Evolutionary conservation across 1,140 invertebrate species (phyloP), one percentile per base, ranked within the genome.

Genomic region (Apis cerana): DNA sequence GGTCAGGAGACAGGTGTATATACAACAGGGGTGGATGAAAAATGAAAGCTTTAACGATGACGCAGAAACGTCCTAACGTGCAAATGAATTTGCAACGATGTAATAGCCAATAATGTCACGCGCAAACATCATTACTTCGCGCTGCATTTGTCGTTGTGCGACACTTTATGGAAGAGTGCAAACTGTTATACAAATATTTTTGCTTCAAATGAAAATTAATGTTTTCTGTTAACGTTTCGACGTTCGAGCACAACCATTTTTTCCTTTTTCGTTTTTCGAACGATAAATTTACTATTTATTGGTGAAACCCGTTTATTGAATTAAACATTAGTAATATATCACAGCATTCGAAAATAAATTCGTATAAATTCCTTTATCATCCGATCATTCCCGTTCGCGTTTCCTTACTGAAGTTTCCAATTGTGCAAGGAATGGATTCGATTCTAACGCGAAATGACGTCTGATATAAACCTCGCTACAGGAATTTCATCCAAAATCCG

Each of bases 51-150:
- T 48, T 84, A 87, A 75, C 76, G 65, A 33, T 54, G 48, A 77
- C 58, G 23, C 74, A 67, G 71, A 83, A 88, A 76, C 64, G 48
- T 59, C 33, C 59, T 74, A 80, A 87, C 80, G 61, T 52, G 72
- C 59, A 82, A 82, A 82, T 78, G 75, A 78, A 82, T 77, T 82
- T 82, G 75, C 75, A 54, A 33, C 70, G 58, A 65, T 71, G 71
- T 64, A 71, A 75, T 69, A 58, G 82, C 64, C 67, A 75, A 80
- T 71, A 71, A 83, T 64, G 59, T 52, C 65, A 69, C 59, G 52
- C 50, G 71, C 67, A 71, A 76, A 59, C 76, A 77, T 83, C 74
- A 52, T 85, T 80, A 83, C 59, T 80, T 84, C 58, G 82, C 76
- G 27, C 64, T 23, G 56, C 56, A 64, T 70, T 85, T 83, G 52